Evolutionary conservation across 2,797 vertebrate species (phyloP), one percentile per base, ranked within the genome.

Genomic region (Gymnothorax javanicus): DNA sequence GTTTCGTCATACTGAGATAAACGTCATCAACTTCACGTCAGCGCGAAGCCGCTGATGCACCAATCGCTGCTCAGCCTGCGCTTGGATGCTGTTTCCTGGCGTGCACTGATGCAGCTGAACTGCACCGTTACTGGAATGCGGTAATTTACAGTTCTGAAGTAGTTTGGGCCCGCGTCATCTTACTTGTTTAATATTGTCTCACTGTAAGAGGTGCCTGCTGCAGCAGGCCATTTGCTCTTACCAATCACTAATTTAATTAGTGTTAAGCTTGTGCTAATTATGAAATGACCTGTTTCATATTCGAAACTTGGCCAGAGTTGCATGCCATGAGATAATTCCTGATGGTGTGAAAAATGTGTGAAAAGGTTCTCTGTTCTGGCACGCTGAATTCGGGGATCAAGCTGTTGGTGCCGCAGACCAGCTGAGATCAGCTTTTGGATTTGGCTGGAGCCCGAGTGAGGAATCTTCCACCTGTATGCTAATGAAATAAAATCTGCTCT

Each of bases 401-500:
- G 77, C 50, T 81, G 77, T 81, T 56, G 77, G 1, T 56, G 77
- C 56, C 52, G 56, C 50, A 33, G 17, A 56, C 52, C 0, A n/a
- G 77, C 77, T 54, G 77, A 54, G 77, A 54, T 54, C 50, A 81
- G 52, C 77, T 81, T 81, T 81, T 13, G 50, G 1, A 54, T 15
- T 81, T 54, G 20, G 50, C 52, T 50, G 4, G 8, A 56, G 77
- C 20, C 50, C n/a, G 56, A 81, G 77, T 81, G 77, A 56, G 54
- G 77, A 81, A 56, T 56, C 77, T 52, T n/a, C 77, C 77, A 81
- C 77, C 77, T 56, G 77, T 81, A 81, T 81, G 77, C 20, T 81
- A 81, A 81, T 81, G 17, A 81, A 81, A 81, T 81, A 3, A 81
- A 56, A 81, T 56, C 7, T 25, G 77, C 8, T 7, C 52, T 4